These are phyloP conservation scores for Hemicrepidius hirtus DNA, from an alignment of 2,888 invertebrate genomes.

Conservation along the genomic window DNA sequence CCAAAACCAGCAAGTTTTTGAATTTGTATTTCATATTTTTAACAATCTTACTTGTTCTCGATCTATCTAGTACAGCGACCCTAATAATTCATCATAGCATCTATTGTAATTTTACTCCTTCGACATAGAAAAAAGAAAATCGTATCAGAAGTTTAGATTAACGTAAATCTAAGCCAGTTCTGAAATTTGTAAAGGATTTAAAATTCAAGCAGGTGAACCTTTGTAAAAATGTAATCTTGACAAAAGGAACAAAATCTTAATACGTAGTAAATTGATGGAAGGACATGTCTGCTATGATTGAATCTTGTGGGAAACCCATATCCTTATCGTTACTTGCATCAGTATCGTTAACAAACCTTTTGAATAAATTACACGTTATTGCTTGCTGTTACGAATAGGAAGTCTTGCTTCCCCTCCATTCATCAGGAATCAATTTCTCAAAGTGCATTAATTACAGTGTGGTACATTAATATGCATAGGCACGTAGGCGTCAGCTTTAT, in stretches of 20 bases:
- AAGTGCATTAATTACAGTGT: constrained; percentile 51
- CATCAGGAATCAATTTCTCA: constrained; percentile 50
- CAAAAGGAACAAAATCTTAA: constrained; percentile 28
- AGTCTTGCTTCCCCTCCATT: constrained; percentile 43
- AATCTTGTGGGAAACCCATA: constrained; percentile 44
- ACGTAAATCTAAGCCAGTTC: too few relatives aligned
- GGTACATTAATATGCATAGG: constrained; percentile 50
- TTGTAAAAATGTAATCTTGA: background rate
- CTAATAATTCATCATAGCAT: too few relatives aligned
- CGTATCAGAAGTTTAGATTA: too few relatives aligned
- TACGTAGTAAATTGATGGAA: constrained; percentile 34
- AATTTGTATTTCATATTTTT: too few relatives aligned
- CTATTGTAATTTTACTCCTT: too few relatives aligned
- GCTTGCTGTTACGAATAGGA: constrained; percentile 43
- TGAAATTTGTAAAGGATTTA: too few relatives aligned
- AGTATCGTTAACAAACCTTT: constrained; percentile 47
- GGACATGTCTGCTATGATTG: constrained; percentile 36
- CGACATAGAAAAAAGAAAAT: too few relatives aligned
- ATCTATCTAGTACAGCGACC: too few relatives aligned
- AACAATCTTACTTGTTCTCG: too few relatives aligned
- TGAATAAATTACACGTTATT: constrained; percentile 48
- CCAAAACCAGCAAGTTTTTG: too few relatives aligned
- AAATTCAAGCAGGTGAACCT: too few relatives aligned
- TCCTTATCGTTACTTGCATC: constrained; percentile 42
- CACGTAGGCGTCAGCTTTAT: constrained; percentile 52